Conservation (phyloP, 2,797 vertebrate genomes). For the Nothura maculosa region DNA sequence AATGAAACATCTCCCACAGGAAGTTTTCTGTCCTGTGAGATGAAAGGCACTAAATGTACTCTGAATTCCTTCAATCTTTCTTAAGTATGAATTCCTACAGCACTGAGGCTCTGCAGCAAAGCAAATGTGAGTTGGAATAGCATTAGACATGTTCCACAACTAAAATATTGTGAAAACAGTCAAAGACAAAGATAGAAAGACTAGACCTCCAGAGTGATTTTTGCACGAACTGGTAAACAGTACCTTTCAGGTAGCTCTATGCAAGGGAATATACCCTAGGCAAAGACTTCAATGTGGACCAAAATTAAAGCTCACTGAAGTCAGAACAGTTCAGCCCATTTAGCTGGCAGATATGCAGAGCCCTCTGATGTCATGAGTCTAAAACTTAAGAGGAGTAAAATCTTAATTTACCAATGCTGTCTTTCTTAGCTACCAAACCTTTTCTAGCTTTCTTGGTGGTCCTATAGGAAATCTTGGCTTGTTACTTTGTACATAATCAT, state of each 20-base stretch:
- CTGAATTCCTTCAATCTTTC: not conserved
- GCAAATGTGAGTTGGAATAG: not conserved
- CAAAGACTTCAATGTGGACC: not conserved
- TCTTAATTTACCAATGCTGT: conserved; percentile 13
- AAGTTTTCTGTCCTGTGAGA: not conserved
- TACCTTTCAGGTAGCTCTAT: not conserved
- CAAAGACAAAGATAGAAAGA: not conserved
- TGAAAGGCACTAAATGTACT: not conserved
- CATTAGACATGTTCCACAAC: not conserved
- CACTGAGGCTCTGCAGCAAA: not conserved
- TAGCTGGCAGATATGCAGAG: not conserved
- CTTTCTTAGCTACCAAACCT: not conserved
- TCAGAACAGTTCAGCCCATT: not conserved
- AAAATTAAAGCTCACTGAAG: not conserved
- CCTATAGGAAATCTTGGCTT: not conserved
- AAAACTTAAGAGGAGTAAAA: not conserved
- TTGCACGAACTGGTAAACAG: not conserved
- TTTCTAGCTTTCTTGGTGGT: not conserved
- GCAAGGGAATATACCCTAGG: not conserved
- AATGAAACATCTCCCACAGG: not conserved
- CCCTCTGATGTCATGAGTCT: not conserved
- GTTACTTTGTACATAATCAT: not conserved
- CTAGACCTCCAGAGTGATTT: not conserved
- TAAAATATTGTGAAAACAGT: not conserved
- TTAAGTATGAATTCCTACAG: not conserved